phyloP scores from a whole-genome alignment of 2,113 vertebrate species.

The Heliornis fulica region DNA sequence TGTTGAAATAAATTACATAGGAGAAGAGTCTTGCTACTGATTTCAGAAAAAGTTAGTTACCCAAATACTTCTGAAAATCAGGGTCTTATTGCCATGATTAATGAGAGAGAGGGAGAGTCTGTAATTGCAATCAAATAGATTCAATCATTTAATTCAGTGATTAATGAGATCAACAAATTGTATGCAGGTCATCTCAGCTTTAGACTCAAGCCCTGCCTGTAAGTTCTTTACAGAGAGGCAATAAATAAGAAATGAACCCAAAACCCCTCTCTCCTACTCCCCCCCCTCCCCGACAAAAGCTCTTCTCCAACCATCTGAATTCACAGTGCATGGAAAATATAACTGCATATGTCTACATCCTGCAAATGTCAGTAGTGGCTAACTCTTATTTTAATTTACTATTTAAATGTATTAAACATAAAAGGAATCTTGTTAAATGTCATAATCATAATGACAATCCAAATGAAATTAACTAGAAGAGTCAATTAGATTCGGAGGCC shows the following conservation, averaged over 20 bases:
- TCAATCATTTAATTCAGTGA: slow-evolving; percentile 41
- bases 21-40: not conserved
- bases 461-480: slow-evolving; percentile 54
- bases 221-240: not conserved
- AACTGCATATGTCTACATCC: not conserved
- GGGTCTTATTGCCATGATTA: slow-evolving; percentile 34
- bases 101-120: not conserved
- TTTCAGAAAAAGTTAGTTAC: slow-evolving; percentile 15
- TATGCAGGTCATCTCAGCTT: slow-evolving; percentile 40
- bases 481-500: slow-evolving; percentile 61
- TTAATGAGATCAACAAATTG: slow-evolving; percentile 37
- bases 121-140: slow-evolving; percentile 64
- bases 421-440: slow-evolving; percentile 59
- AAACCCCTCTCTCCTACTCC: not conserved
- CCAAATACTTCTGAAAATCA: slow-evolving; percentile 24
- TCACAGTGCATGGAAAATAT: not conserved
- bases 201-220: not conserved
- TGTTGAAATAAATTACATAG: not conserved
- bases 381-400: slow-evolving; percentile 44
- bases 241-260: not conserved
- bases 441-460: slow-evolving; percentile 56
- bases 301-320: not conserved
- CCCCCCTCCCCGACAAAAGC: not conserved
- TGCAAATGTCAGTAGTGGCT: slow-evolving; percentile 4
- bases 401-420: slow-evolving; percentile 44